These are phyloP conservation scores for Epinephelus fuscoguttatus DNA, from an alignment of 2,113 vertebrate species.

Conservation along the genomic window DNA sequence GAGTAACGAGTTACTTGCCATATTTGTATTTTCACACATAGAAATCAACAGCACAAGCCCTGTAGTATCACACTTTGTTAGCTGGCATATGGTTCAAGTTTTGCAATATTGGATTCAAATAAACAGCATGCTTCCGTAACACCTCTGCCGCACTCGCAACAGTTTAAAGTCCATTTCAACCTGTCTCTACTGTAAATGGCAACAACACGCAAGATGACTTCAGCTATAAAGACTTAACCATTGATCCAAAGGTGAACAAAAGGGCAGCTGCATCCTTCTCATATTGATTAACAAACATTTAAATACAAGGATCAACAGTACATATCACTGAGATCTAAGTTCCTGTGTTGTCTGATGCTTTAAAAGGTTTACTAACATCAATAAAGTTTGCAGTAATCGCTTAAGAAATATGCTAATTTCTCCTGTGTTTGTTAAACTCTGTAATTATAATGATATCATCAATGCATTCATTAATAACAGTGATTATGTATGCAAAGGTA, in stretches of 20 bases:
- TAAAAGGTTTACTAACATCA: neutral
- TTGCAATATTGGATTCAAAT: neutral
- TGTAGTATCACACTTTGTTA: neutral
- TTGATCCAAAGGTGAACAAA: neutral
- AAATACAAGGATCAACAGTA: neutral
- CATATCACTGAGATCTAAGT: neutral
- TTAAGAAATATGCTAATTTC: neutral
- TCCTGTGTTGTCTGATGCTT: neutral
- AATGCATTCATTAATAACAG: neutral
- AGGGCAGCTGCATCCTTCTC: too few species aligned
- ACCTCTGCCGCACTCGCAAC: neutral
- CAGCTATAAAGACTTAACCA: neutral
- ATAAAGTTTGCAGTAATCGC: too few species aligned
- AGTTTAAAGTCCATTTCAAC: neutral
- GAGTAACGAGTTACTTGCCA: constrained; percentile 11
- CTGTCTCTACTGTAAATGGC: neutral
- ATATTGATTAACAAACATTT: neutral
- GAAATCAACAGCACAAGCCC: constrained; percentile 2
- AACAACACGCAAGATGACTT: neutral
- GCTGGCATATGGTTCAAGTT: neutral
- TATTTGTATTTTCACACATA: constrained; percentile 36
- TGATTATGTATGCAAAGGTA: neutral
- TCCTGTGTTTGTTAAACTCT: too few species aligned
- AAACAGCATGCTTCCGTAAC: constrained; percentile 2
- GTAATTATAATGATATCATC: neutral